These are phyloP conservation scores for Meiosimyza platycephala DNA, from an alignment of 2,888 invertebrate species.

Conservation along the genomic window DNA sequence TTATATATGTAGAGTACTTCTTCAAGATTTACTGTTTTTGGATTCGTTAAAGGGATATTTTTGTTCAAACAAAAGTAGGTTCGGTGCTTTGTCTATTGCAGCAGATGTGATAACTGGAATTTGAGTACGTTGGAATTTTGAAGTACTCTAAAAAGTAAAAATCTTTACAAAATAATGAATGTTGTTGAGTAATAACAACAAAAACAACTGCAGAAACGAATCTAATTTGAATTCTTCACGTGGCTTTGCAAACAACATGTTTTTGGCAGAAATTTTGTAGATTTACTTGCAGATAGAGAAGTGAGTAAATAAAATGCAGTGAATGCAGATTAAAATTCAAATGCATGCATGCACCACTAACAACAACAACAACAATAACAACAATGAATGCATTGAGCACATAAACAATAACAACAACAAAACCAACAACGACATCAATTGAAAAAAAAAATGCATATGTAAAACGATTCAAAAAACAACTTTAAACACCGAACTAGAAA, in stretches of 20 bases:
- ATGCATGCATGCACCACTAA: slow-evolving; percentile 21
- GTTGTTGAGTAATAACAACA: background rate
- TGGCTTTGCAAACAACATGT: slow-evolving; percentile 31
- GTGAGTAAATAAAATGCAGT: slow-evolving; percentile 37
- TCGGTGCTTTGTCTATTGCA: background rate
- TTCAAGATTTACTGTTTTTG: background rate
- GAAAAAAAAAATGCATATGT: no score
- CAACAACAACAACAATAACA: background rate
- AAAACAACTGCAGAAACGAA: background rate
- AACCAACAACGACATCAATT: background rate
- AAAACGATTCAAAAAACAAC: no score
- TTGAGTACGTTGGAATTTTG: background rate
- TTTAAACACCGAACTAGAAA: no score
- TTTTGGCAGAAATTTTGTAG: slow-evolving; percentile 25
- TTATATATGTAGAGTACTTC: background rate
- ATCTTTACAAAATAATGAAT: slow-evolving; percentile 12
- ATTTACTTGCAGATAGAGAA: slow-evolving; percentile 1
- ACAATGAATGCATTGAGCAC: background rate
- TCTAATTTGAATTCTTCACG: slow-evolving; percentile 34
- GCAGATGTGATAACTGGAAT: background rate
- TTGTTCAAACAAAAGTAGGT: background rate
- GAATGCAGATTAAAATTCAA: slow-evolving; percentile 42
- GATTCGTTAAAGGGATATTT: background rate
- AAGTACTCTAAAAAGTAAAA: background rate
- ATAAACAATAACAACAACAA: background rate